Base-by-base conservation (phyloP, 2,888 invertebrate species). In the Punctoribates punctum region DNA sequence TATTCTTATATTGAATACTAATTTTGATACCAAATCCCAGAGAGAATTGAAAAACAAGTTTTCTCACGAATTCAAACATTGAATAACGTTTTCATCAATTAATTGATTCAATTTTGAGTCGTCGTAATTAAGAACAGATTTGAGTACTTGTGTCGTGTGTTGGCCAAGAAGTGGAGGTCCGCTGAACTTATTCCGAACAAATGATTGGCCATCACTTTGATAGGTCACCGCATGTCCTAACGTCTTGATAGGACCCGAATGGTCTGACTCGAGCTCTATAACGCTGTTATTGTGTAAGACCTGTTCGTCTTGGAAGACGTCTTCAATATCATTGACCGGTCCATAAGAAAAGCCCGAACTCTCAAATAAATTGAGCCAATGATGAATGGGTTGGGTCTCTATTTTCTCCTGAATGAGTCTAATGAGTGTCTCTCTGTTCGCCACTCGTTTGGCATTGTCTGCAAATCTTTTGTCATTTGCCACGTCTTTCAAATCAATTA, bases 251-350 rank as follows among this genome's bases (percentile, higher is more conserved):
- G 78, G 81, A 0, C 92, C 93, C 27, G 89, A 89, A 42, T 85
- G 85, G 0, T 90, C 87, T 84, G 95, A 93, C 1, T 81, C 74
- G 77, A 85, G 82, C 46, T 81, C 81, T 73, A 83, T 83, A 8
- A 84, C 81, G 80, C 84, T 79, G 5, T 80, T 78, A 79, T 83
- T 84, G 75, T 83, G 82, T 11, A 88, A 87, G 0, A 96, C 88
- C 84, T 97, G 97, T 1, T 90, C 90, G 86, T 97, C 94, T 73
- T 89, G 87, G 83, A 97, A 97, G 0, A 92, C 93, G 84, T 93
- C 89, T 78, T 88, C 85, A 84, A 97, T 89, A 60, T 87, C 89
- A 85, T 98, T 97, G 4, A 98, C 89, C 0, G 95, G 94, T 0
- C 95, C 96, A 81, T 90, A 91, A 0, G 97, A 94, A 83, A 96